Base-by-base conservation (phyloP, 2,113 vertebrate genomes). In the Glaucidium brasilianum region DNA sequence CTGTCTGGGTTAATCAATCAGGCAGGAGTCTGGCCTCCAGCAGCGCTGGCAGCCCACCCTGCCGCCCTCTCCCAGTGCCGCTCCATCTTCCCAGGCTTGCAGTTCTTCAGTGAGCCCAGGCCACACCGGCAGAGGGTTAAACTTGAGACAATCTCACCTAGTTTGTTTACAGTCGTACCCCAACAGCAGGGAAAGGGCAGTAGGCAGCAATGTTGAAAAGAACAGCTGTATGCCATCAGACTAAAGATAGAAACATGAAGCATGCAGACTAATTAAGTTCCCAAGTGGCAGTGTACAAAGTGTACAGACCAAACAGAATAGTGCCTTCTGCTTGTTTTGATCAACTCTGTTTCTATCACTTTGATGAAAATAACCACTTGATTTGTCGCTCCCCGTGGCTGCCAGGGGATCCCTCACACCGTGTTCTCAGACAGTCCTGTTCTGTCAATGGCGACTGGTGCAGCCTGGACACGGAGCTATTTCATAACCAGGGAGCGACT, bases 241-340 rank as follows among this genome's bases (percentile, higher is more conserved):
- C 73, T 93, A 85, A 93, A 92, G 94, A 97, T 82, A 96, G 93
- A 93, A 95, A 80, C 92, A 39, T 15, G 78, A 88, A 49, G 88
- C 94, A 92, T 25, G 80, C 25, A 1, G 30, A 3, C 88, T 96
- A 95, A 97, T 97, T 88, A 80, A 68, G 94, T 85, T 96, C 96
- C 93, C 93, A 83, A 95, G 92, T 75, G 94, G 84, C 94, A 80
- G 84, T 0, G 45, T 79, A 93, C 92, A 92, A 19, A 94, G 82
- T 80, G 92, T 93, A 73, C 95, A 64, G 93, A 83, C 90, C 92
- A 76, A 55, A 82, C 34, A 91, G 85, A 95, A 29, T 92, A 69
- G 89, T 43, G 71, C 85, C 88, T 97, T 96, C 95, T 96, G 94
- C 83, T 93, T 81, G 94, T 94, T 96, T 96, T 78, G 95, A 96